Percentiles rank a stretch among this genome's conserved stretches.
Conservation (phyloP, 1,140 invertebrate genomes). For the Oppia nitens region DNA sequence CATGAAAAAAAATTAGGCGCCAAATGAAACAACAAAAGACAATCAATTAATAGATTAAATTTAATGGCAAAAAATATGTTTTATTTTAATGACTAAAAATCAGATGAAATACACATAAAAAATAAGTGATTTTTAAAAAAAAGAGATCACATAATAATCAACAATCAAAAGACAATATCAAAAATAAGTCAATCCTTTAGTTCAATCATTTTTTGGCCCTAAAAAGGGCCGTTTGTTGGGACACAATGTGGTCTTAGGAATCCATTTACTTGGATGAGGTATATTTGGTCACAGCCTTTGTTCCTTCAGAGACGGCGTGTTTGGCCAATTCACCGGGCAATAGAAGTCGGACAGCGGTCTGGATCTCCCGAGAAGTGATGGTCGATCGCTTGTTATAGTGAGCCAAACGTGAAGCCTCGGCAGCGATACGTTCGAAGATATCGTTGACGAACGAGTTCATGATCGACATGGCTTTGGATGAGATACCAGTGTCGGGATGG, state of each 20-base stretch:
- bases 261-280: conserved; percentile 35
- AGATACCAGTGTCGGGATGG: conserved; percentile 34
- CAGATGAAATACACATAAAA: too few relatives aligned
- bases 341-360: conserved; percentile 41
- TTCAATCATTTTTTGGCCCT: too few relatives aligned
- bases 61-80: too few relatives aligned
- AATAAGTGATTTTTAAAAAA: too few relatives aligned
- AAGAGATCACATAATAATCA: too few relatives aligned
- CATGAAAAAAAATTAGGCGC: too few relatives aligned
- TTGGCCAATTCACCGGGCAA: conserved; percentile 44
- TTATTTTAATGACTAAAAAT: too few relatives aligned
- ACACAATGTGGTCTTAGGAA: too few relatives aligned
- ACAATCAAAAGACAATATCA: neutral
- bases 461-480: conserved; percentile 37
- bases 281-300: conserved; percentile 41
- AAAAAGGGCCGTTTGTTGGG: too few relatives aligned
- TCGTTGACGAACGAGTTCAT: conserved; percentile 36
- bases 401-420: conserved; percentile 45
- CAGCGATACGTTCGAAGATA: conserved; percentile 37
- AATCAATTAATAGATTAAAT: too few relatives aligned
- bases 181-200: too few relatives aligned
- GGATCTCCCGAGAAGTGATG: conserved; percentile 40
- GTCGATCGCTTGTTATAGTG: conserved; percentile 50
- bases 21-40: too few relatives aligned
- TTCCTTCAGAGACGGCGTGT: conserved; percentile 40